Evolutionary conservation across 2,888 invertebrate species (phyloP), one percentile per base, ranked within the genome.

Genomic region (Trichacis sp.): DNA sequence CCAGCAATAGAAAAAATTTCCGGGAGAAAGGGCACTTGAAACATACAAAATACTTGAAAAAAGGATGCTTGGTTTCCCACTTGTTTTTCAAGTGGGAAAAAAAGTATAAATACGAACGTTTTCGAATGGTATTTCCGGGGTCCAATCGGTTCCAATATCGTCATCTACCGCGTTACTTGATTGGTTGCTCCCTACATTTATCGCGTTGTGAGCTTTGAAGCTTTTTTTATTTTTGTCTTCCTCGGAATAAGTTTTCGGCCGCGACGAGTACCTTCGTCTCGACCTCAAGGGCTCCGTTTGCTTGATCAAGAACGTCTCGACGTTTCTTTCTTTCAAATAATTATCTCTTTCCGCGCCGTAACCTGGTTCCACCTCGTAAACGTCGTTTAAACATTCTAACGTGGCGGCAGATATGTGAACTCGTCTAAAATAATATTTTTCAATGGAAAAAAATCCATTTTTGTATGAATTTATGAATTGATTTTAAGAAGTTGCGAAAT

Each of bases 361-460:
- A 0, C 98, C 98, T 0, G 94, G 93, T 80, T 98, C 98, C 57
- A 98, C 95, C 76, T 96, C 96, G 81, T 97, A 98, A 8, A 93
- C 92, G 6, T 92, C 93, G 76, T 93, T 91, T 64, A 98, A 87
- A 78, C 92, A 96, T 62, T 91, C 90, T 30, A 93, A 86, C 0
- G 98, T 97, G 4, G 95, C 92, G 73, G 93, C 91, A 0, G 98
- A 98, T 78, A 98, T 97, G 84, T 98, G 98, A 1, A 98, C 97
- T 54, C 97, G 92, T 6, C 97, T 97, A 81, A n/a, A 77, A 24
- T 24, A n/a, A n/a, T n/a, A n/a, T n/a, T n/a, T n/a, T n/a, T n/a
- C n/a, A n/a, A n/a, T n/a, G n/a, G n/a, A n/a, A n/a, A n/a, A n/a
- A n/a, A n/a, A n/a, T n/a, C n/a, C n/a, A n/a, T n/a, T n/a, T n/a